These are phyloP conservation scores for Meiosimyza platycephala DNA, from an alignment of 2,888 invertebrate genomes.

Conservation along the genomic window DNA sequence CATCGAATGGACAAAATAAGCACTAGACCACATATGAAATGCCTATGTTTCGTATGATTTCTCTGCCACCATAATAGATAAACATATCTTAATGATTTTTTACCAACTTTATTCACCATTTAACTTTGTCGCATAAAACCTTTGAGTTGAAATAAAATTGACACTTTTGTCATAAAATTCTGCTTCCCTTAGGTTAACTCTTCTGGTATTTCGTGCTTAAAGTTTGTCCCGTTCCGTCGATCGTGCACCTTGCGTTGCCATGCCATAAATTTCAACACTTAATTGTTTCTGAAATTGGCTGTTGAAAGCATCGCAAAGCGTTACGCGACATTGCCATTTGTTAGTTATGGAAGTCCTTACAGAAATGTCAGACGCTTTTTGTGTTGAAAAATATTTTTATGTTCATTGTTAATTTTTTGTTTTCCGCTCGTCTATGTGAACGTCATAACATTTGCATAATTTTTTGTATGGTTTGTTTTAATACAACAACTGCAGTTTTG, in stretches of 20 bases:
- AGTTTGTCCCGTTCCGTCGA: too few species aligned
- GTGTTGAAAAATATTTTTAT: slow-evolving; percentile 56
- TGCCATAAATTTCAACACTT: slow-evolving; percentile 31
- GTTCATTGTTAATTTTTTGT: neutral
- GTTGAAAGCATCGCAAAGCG: slow-evolving; percentile 36
- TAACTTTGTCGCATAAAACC: too few species aligned
- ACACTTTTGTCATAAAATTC: slow-evolving; percentile 30
- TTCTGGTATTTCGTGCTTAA: neutral
- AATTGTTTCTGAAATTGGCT: slow-evolving; percentile 26
- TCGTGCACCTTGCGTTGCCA: slow-evolving; percentile 13
- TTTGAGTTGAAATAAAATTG: slow-evolving; percentile 9
- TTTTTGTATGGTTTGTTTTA: slow-evolving; percentile 7
- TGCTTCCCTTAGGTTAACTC: neutral
- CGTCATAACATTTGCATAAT: slow-evolving; percentile 59
- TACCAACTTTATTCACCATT: too few species aligned
- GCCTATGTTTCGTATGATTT: too few species aligned
- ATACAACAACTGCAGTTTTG: neutral
- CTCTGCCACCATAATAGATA: too few species aligned
- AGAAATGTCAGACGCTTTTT: slow-evolving; percentile 25
- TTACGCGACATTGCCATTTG: slow-evolving; percentile 16
- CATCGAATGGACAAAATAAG: too few species aligned
- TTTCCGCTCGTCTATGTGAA: slow-evolving; percentile 31
- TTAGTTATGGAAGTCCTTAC: neutral
- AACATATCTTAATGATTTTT: too few species aligned
- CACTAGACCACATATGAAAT: too few species aligned